Evolutionary conservation across 2,888 invertebrate species (phyloP), one percentile per base, ranked within the genome.

Genomic region (Caenorhabditis zanzibari): DNA sequence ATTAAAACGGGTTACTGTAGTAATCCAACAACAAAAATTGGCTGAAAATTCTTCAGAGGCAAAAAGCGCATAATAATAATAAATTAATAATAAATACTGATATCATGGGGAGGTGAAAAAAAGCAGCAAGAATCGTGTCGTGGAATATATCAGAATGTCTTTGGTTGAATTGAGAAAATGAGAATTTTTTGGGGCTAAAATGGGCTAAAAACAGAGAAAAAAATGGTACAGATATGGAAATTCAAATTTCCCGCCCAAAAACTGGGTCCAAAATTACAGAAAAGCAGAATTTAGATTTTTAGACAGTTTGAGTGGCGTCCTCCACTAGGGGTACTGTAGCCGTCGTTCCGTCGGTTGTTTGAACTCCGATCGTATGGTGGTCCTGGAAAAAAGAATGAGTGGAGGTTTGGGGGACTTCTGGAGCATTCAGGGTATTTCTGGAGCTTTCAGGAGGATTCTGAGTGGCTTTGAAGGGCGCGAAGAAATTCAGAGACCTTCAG

Each of bases 281-380:
- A 61, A 41, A 32, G 35, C 28, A 9, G 14, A 19, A 10, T 44
- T 44, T 14, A 1, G 5, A 14, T 47, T 47, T 47, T 47, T 28
- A 84, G n/a, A 69, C 83, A 52, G 84, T 84, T 76, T 84, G 84
- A 4, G 84, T 84, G 0, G 75, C 64, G 32, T 84, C 84, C 41
- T 84, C 80, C 4, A 73, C 66, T 2, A 26, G 7, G n/a, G 19
- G 47, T 5, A 47, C 47, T 10, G 16, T n/a, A 12, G 38, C 12
- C 7, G 47, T 14, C 0, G 56, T 28, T 68, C 58, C 77, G 24
- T 7, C 44, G 14, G 61, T 82, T 5, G 86, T 82, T 77, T 87
- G 86, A 10, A 87, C 81, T 38, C 84, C 86, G 26, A 84, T 79
- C n/a, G 85, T 84, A 38, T 85, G 84, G 24, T 69, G 77, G 1